phyloP scores from a whole-genome alignment of 2,797 vertebrate genomes.

The Enteromius paludinosus region DNA sequence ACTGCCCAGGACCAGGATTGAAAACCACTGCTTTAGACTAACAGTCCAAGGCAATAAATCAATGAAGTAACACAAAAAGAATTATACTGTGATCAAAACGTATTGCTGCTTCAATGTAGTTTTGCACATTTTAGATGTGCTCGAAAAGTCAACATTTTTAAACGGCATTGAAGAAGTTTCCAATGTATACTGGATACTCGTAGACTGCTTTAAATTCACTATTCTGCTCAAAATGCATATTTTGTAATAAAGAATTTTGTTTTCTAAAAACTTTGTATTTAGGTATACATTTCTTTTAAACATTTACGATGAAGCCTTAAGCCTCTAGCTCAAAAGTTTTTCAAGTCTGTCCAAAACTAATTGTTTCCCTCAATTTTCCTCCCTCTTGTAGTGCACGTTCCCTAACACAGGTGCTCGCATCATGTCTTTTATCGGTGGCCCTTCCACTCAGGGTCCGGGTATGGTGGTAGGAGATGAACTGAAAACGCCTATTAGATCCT shows the following conservation, averaged over 20 bases:
- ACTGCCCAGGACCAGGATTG: too few species aligned
- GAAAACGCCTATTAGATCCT: constrained; percentile 94
- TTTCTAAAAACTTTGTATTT: not conserved
- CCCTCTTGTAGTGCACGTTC: constrained; percentile 86
- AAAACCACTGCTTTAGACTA: too few species aligned
- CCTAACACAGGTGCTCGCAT: constrained; percentile 94
- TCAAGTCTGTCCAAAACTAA: not conserved
- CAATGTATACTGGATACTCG: not conserved
- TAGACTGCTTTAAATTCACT: not conserved
- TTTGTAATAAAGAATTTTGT: not conserved
- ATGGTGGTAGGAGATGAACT: constrained; percentile 97
- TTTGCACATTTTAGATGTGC: not conserved
- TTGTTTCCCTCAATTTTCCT: not conserved
- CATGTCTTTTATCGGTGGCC: constrained; percentile 95
- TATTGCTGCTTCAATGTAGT: not conserved
- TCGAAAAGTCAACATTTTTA: not conserved
- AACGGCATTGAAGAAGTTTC: not conserved
- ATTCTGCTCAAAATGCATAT: not conserved
- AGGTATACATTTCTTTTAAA: not conserved
- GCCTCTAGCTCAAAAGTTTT: not conserved
- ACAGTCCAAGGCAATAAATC: not conserved
- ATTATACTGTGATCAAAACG: not conserved
- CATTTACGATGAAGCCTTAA: not conserved
- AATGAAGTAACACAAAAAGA: not conserved
- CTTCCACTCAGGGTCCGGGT: constrained; percentile 93